Evolutionary conservation across 92 coral and sea anemone genomes (phyloP).

Genomic region (Pocillopora grandis): DNA sequence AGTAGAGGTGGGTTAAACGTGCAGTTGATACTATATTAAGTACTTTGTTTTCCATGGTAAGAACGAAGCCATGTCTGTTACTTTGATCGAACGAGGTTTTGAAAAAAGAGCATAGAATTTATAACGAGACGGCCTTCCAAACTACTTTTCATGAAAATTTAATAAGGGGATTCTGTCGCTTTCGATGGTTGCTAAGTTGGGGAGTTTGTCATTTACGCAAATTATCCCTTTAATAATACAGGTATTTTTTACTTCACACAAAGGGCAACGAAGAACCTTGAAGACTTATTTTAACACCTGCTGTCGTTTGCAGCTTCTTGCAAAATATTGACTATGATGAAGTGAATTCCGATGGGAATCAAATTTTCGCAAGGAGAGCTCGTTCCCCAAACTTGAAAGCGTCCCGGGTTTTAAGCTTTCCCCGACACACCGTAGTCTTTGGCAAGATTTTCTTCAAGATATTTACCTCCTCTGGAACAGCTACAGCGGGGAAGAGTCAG

Average conservation of each 20-base stretch:
- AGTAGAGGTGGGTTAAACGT: background rate
- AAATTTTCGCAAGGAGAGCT: background rate
- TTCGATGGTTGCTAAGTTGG: constrained; percentile 5
- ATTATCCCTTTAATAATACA: constrained; percentile 14
- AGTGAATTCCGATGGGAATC: constrained; percentile 19
- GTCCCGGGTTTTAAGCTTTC: background rate
- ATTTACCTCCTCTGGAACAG: background rate
- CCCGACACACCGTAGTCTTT: background rate
- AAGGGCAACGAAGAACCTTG: constrained; percentile 6
- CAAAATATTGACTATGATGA: background rate
- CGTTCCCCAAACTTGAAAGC: background rate
- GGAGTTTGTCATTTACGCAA: constrained; percentile 1
- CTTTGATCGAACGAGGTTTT: background rate
- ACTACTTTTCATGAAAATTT: constrained; percentile 21
- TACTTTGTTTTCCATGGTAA: background rate
- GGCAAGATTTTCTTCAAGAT: background rate
- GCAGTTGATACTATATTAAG: background rate
- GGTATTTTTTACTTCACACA: constrained; percentile 23
- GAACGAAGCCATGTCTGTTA: background rate
- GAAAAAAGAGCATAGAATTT: background rate
- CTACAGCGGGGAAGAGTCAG: background rate
- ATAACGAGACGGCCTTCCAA: background rate
- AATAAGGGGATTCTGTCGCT: constrained; percentile 6
- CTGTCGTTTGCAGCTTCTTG: background rate
- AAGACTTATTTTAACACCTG: constrained; percentile 21